Evolutionary conservation across 2,888 invertebrate species (phyloP), one percentile per base, ranked within the genome.

Genomic region (Smittia aterrima): DNA sequence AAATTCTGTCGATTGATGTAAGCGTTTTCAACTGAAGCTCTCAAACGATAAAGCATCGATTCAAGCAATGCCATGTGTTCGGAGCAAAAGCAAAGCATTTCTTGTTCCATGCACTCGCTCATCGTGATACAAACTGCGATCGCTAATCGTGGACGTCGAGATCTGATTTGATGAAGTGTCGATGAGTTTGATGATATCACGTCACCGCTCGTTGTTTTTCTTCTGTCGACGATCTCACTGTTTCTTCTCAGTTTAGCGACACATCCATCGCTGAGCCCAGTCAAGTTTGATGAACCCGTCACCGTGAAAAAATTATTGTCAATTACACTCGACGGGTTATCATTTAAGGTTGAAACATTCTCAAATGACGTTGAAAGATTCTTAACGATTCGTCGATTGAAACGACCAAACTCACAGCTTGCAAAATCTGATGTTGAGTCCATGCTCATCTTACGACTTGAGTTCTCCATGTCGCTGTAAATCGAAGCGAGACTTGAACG

Each of bases 51-150:
- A 64, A 93, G 82, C 81, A 92, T 85, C 11, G 90, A 87, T 79
- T 92, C 92, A 13, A 93, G 79, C 74, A 92, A 84, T 0, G 89
- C 88, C 68, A 92, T 90, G 79, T 94, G 93, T 77, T 95, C 92
- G 82, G 93, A 87, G 78, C 93, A 88, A 76, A 91, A 90, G 64
- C 87, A 85, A 77, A 92, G 88, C 83, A 92, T 86, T 78, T 89
- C 87, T 79, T 89, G 84, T 80, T 88, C 87, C 77, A 84, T 84
- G 7, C 85, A 85, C 70, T 84, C 81, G 40, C 85, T 85, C 77
- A 88, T 82, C 58, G 85, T 85, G 75, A 91, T 86, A 75, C 90
- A 83, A 76, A 92, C 85, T 9, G 89, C 89, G 32, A 92, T 80
- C 1, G 90, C 92, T 13, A 91, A 82, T 79, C 89, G 89, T 1